Evolutionary conservation across 64 coral and sea anemone genomes (phyloP).

Genomic region (Catalaphyllia jardinei): DNA sequence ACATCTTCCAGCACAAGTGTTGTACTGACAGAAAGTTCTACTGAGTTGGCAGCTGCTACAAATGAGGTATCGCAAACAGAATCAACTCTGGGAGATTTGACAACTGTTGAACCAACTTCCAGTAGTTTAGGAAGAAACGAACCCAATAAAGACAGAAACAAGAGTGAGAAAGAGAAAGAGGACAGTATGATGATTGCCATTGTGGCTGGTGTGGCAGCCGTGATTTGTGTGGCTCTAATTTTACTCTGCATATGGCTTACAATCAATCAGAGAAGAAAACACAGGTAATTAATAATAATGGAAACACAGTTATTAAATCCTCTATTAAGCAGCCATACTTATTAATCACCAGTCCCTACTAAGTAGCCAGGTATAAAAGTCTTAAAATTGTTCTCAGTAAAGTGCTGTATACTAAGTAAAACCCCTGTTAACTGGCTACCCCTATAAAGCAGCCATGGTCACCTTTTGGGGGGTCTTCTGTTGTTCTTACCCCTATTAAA

Average conservation of each 20-base stretch:
- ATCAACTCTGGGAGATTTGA: background rate
- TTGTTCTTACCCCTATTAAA: too few relatives aligned
- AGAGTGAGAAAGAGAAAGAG: background rate
- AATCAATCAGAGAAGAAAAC: slow-evolving; percentile 1
- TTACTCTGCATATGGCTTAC: slow-evolving; percentile 31
- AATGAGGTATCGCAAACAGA: background rate
- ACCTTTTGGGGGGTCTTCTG: too few relatives aligned
- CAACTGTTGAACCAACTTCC: background rate
- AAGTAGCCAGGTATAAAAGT: too few relatives aligned
- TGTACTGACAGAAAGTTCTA: background rate
- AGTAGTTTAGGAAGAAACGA: background rate
- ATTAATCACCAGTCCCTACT: too few relatives aligned
- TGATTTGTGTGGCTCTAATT: slow-evolving; percentile 10
- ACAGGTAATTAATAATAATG: background rate
- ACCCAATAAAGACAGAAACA: background rate
- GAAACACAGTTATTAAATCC: too few relatives aligned
- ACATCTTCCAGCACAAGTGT: background rate
- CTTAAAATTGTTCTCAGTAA: too few relatives aligned
- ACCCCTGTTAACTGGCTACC: too few relatives aligned
- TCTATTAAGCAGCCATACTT: too few relatives aligned
- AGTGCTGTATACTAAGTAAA: too few relatives aligned
- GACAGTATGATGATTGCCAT: background rate
- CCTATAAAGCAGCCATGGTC: too few relatives aligned
- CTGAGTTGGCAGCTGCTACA: background rate
- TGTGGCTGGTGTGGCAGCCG: background rate